Conservation (phyloP, 2,888 invertebrate species). For the Rambutsinella grinnellia region DNA sequence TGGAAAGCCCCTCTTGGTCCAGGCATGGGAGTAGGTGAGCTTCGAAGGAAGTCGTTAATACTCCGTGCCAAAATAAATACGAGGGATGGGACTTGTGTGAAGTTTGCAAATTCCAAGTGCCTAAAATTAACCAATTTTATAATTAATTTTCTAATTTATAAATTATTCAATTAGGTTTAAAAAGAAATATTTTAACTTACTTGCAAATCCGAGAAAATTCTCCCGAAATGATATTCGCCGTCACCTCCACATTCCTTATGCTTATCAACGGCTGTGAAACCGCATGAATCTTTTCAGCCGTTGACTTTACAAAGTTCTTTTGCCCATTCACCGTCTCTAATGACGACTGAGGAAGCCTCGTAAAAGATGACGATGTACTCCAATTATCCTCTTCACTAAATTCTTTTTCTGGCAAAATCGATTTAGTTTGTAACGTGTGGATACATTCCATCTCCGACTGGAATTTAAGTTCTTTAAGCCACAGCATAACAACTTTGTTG, state of each 20-base stretch:
- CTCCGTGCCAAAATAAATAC: conserved; percentile 74
- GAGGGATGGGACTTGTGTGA: conserved; percentile 71
- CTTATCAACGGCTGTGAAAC: conserved; percentile 63
- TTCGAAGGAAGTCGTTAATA: conserved; percentile 73
- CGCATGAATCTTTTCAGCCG: conserved; percentile 59
- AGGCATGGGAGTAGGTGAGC: background rate
- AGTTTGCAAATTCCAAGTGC: conserved; percentile 69
- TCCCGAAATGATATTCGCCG: conserved; percentile 72
- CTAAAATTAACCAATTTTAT: too few relatives aligned
- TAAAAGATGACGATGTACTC: conserved; percentile 18
- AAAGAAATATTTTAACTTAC: conserved; percentile 68
- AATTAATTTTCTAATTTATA: too few relatives aligned
- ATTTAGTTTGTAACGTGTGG: conserved; percentile 91
- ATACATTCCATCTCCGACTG: conserved; percentile 89
- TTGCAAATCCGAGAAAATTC: conserved; percentile 74
- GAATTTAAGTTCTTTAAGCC: conserved; percentile 83
- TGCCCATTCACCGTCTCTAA: background rate
- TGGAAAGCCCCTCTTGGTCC: conserved; percentile 1
- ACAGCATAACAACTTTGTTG: conserved; percentile 70
- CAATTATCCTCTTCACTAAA: conserved; percentile 52
- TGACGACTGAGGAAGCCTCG: background rate
- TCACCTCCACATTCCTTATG: conserved; percentile 68
- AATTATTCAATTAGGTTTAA: background rate
- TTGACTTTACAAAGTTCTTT: conserved; percentile 33
- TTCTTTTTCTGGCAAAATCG: conserved; percentile 77